Percentiles rank a stretch among this genome's conserved stretches.
phyloP scores from a whole-genome alignment of 2,113 vertebrate species.

The Pseudois nayaur region DNA sequence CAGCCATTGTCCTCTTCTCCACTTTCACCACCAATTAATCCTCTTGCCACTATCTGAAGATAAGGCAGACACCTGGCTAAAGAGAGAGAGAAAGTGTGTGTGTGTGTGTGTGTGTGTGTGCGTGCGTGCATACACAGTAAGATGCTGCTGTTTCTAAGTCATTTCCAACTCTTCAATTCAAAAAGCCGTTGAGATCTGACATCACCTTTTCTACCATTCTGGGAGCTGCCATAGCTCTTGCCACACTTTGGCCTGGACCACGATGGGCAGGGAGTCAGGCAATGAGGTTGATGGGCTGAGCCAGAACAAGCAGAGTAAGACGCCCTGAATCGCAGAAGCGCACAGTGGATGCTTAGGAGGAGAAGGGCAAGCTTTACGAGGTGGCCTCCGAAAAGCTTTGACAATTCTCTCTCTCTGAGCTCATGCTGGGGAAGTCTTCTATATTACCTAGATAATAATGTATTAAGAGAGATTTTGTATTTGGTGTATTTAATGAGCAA shows the following conservation, averaged over 20 bases:
- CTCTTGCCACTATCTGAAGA: too few relatives aligned
- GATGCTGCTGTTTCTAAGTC: background rate
- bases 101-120: background rate
- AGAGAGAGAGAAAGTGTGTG: too few relatives aligned
- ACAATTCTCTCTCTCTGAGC: conserved; percentile 22
- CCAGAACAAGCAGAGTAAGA: background rate
- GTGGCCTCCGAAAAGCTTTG: background rate
- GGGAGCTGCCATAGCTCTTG: background rate
- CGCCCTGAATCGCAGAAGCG: fast-evolving
- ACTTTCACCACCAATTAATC: background rate
- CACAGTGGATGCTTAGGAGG: background rate
- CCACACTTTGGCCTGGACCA: background rate
- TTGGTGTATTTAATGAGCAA: conserved; percentile 72
- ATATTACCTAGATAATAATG: conserved; percentile 49
- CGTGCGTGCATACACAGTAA: fast-evolving
- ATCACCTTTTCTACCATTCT: background rate
- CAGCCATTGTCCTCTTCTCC: background rate
- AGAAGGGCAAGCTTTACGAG: fast-evolving
- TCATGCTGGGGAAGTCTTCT: conserved; percentile 10
- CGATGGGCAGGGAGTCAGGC: background rate
- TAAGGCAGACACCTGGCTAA: background rate
- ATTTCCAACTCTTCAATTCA: too few relatives aligned
- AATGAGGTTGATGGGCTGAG: background rate
- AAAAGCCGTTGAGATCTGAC: background rate
- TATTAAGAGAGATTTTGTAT: conserved; percentile 60